These are phyloP conservation scores for Diarsia dahlii DNA, from an alignment of 2,888 invertebrate genomes.

Conservation along the genomic window DNA sequence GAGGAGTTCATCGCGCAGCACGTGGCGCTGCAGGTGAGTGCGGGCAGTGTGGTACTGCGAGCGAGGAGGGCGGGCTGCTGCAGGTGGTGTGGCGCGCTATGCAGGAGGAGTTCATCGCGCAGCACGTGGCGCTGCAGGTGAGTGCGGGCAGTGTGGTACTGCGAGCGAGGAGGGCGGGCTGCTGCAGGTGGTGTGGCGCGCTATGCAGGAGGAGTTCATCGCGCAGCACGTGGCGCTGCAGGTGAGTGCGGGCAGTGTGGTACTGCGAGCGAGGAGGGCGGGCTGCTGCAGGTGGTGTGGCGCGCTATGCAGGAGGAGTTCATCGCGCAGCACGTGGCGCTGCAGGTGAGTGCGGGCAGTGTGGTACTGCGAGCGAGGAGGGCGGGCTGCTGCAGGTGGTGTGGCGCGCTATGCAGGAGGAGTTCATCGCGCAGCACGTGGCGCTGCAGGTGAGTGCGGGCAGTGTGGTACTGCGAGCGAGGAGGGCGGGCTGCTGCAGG, in stretches of 20 bases:
- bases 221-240: slow-evolving; percentile 95
- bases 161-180: slow-evolving; percentile 97
- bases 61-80: slow-evolving; percentile 97
- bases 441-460: slow-evolving; percentile 85
- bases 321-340: slow-evolving; percentile 96
- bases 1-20: slow-evolving; percentile 99
- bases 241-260: too few relatives aligned
- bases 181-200: slow-evolving; percentile 99
- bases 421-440: slow-evolving; percentile 98
- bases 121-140: slow-evolving; percentile 93
- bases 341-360: slow-evolving; percentile 74
- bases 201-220: slow-evolving; percentile 99
- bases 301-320: slow-evolving; percentile 99
- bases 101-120: slow-evolving; percentile 99
- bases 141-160: too few relatives aligned
- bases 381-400: slow-evolving; percentile 98
- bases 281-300: slow-evolving; percentile 99
- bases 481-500: slow-evolving; percentile 97
- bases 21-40: slow-evolving; percentile 87
- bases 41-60: slow-evolving; percentile 71
- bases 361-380: slow-evolving; percentile 93
- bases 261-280: slow-evolving; percentile 95
- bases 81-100: slow-evolving; percentile 99
- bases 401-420: slow-evolving; percentile 99
- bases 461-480: slow-evolving; percentile 90